Base-by-base conservation (phyloP, 2,797 vertebrate species). In the Cuculus canorus region DNA sequence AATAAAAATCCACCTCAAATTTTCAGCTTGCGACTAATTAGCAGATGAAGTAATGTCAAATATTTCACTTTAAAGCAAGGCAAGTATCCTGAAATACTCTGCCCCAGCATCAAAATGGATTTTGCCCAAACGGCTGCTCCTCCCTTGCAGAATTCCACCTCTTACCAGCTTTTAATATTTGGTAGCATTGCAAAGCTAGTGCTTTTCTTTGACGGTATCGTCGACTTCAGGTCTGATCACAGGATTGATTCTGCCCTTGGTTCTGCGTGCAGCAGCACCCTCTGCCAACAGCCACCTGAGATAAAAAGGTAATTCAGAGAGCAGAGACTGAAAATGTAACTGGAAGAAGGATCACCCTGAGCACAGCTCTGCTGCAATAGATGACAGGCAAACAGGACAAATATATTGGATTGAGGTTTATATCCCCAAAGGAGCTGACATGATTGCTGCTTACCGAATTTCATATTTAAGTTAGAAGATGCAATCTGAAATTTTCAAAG, bases 1-100 rank as follows among this genome's bases (percentile, higher is more conserved):
- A 81, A 60, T 91, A 91, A 95, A 96, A 94, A 86, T 84, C 68
- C 41, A 76, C 69, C 47, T 82, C 56, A 83, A 77, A 82, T 91
- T 88, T 95, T 79, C 82, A 82, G 66, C 59, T 87, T 39, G 12
- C 39, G 32, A 43, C 65, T 47, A 57, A 57, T 59, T 32, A 81
- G n/a, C 69, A 84, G 80, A 78, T 91, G 89, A 87, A 86, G 57
- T 69, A 76, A 83, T 80, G 75, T 32, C 0, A 2, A 93, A 63
- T 30, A 35, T 90, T 92, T 92, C 69, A 48, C 43, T 18, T 80
- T 88, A 88, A 91, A 89, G 16, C 25, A 73, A 78, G 68, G 47
- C 52, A 80, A 77, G 18, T 70, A 71, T 50, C 71, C 85, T 15
- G 3, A 94, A 92, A 92, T 80, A 70, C 32, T 59, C 41, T 72